phyloP scores from a whole-genome alignment of 2,888 invertebrate species.

The Ichneumon xanthorius region DNA sequence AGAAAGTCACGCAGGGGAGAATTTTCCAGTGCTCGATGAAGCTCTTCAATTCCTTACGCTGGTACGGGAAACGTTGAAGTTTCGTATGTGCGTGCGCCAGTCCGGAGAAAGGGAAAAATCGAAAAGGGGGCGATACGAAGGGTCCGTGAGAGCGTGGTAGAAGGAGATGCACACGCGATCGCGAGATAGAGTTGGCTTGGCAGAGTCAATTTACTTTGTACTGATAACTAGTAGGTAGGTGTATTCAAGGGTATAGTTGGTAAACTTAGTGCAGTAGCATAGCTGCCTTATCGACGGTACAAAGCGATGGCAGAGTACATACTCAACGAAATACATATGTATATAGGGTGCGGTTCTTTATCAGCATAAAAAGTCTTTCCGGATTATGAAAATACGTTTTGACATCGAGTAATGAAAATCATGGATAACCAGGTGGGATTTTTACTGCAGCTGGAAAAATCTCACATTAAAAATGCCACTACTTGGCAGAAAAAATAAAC shows the following conservation, averaged over 20 bases:
- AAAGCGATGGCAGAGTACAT: neutral
- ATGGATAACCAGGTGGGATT: too few species aligned
- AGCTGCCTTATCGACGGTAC: neutral
- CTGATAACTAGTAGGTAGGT: slow-evolving; percentile 8
- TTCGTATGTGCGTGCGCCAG: slow-evolving; percentile 19
- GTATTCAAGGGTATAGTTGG: neutral
- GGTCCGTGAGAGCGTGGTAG: neutral
- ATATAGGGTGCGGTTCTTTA: neutral
- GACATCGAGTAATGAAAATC: too few species aligned
- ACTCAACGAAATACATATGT: neutral
- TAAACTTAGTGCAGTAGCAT: neutral
- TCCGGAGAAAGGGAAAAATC: slow-evolving; percentile 31
- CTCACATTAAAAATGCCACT: too few species aligned
- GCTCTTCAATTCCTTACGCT: slow-evolving; percentile 47
- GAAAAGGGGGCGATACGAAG: slow-evolving; percentile 3
- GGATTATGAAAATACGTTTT: too few species aligned
- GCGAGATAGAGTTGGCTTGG: slow-evolving; percentile 33
- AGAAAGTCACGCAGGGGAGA: slow-evolving; percentile 54
- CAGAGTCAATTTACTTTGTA: slow-evolving; percentile 56
- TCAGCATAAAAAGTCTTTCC: neutral
- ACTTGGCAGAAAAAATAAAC: too few species aligned
- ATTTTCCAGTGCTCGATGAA: slow-evolving; percentile 41
- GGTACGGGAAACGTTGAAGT: neutral
- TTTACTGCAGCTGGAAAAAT: too few species aligned
- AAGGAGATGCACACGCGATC: neutral